phyloP scores from a whole-genome alignment of 1,140 invertebrate species.

The Eufriesea mexicana region DNA sequence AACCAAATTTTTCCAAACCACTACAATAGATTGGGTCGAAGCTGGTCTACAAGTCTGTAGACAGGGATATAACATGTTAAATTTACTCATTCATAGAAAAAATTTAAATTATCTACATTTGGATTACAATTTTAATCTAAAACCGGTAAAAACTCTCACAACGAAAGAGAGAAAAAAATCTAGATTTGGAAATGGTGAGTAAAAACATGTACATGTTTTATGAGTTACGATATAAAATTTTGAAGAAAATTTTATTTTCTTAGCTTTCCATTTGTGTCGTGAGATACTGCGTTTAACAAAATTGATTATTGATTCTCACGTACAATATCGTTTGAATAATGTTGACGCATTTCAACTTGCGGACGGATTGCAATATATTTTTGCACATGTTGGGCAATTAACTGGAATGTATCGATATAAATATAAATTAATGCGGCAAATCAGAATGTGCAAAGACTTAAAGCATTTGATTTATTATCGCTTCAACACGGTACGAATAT shows the following conservation, averaged over 20 bases:
- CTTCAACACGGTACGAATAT: conserved; percentile 92
- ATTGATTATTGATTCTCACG: conserved; percentile 99
- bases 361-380: conserved; percentile 99
- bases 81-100: conserved; percentile 99
- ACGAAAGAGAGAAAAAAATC: conserved; percentile 99
- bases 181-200: conserved; percentile 97
- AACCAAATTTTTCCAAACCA: conserved; percentile 99
- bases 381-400: conserved; percentile 99
- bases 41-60: conserved; percentile 98
- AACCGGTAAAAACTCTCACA: conserved; percentile 99
- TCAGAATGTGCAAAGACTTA: conserved; percentile 99
- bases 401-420: conserved; percentile 99
- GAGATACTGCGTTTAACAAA: conserved; percentile 99
- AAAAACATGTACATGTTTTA: conserved; percentile 29
- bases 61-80: conserved; percentile 99
- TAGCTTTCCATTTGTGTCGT: conserved; percentile 98
- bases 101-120: conserved; percentile 99
- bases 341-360: conserved; percentile 99
- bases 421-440: conserved; percentile 99
- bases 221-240: no score
- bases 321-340: conserved; percentile 99
- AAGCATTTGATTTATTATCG: conserved; percentile 99
- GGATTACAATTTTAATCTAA: conserved; percentile 99
- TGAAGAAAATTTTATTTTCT: conserved; percentile 64
- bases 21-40: conserved; percentile 99